Evolutionary conservation across 2,888 invertebrate genomes (phyloP), one percentile per base, ranked within the genome.

Genomic region (Cryptophagus acutangulus): DNA sequence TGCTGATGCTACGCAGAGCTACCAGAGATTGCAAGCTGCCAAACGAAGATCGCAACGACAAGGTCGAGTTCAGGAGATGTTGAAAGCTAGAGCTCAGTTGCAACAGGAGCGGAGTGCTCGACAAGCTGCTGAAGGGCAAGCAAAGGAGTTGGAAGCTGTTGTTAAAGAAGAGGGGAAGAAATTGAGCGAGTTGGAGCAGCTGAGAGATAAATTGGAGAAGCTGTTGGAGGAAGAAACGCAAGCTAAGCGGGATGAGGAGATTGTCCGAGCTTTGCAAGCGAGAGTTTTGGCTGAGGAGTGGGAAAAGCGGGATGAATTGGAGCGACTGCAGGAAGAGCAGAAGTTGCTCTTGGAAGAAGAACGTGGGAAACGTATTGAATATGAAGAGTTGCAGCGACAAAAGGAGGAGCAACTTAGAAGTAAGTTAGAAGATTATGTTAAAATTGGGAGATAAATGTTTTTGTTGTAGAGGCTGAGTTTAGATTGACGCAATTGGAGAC

Each of bases 221-320:
- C 66, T 87, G 2, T 65, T 89, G 9, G 83, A 84, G 49, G 87
- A 88, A 65, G 90, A 89, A 64, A 84, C 84, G 1, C 87, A 87
- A 65, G 88, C 89, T 0, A 85, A 88, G 59, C 71, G 81, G 50
- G 89, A 89, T 52, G 90, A 89, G 66, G 89, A 89, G 74, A 86
- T 88, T 45, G 83, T 83, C 1, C 70, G 82, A 55, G 77, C 76
- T 14, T 63, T 82, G 41, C 83, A 83, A 66, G 82, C 82, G 1
- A 73, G 82, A 52, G 84, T 88, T 33, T 69, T 88, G 50, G 78
- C 84, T 35, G 88, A 89, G 70, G 89, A 89, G 72, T 87, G 87
- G 85, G 86, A 87, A 55, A 82, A 81, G 59, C 69, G 87, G 48
- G 87, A 87, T 62, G 85, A 88, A 63, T 63, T 89, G 49, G 88